Conservation (phyloP, 2,797 vertebrate genomes). For the Rhinella marina region DNA sequence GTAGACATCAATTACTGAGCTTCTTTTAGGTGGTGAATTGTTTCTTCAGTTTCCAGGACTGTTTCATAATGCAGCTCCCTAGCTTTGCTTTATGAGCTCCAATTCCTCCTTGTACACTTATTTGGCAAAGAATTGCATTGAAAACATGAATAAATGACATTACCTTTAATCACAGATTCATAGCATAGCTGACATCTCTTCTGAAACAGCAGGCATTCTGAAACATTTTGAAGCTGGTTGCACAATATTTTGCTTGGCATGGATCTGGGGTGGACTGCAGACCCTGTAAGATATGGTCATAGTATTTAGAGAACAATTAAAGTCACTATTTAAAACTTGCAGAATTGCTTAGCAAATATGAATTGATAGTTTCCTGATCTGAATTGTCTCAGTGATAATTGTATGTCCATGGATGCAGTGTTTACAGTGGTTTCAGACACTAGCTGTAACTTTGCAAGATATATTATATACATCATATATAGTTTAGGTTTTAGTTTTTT, state of each 20-base stretch:
- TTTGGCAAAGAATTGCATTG: background rate
- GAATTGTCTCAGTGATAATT: background rate
- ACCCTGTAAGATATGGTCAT: background rate
- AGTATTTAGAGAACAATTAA: background rate
- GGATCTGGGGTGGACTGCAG: constrained; percentile 29
- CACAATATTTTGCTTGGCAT: constrained; percentile 74
- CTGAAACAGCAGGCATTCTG: constrained; percentile 85
- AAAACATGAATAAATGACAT: constrained; percentile 45
- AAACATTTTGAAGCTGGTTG: constrained; percentile 81
- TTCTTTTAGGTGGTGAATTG: background rate
- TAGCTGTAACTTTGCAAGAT: background rate
- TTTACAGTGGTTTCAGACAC: background rate
- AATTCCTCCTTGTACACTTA: background rate
- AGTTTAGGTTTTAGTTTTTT: no score
- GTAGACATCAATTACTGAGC: background rate
- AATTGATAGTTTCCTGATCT: background rate
- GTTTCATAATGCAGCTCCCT: background rate
- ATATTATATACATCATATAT: background rate
- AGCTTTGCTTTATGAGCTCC: background rate
- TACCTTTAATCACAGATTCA: constrained; percentile 82
- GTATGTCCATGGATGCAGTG: background rate
- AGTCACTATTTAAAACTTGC: background rate
- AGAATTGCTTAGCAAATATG: background rate
- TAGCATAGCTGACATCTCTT: constrained; percentile 85
- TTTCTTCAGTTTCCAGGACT: background rate